Evolutionary conservation across 2,888 invertebrate species (phyloP), one percentile per base, ranked within the genome.

Genomic region (Pandemis corylana): DNA sequence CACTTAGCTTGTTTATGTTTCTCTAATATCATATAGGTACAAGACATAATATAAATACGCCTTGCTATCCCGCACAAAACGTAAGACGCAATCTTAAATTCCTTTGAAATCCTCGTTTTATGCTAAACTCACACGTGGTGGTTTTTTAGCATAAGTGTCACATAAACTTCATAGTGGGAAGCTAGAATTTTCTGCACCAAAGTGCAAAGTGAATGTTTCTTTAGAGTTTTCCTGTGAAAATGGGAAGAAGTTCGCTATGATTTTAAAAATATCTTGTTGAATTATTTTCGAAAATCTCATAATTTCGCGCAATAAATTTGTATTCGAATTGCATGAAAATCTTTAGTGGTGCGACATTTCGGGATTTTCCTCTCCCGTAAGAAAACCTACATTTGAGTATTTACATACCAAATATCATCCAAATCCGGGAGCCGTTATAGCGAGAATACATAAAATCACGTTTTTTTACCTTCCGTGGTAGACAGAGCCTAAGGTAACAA

Each of bases 141-240:
- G 51, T 61, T 69, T 65, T 61, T 74, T 74, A 74, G 65, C 69
- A 74, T 74, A 74, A 74, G 49, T 69, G 73, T 74, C 73, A 65
- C 65, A 74, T 74, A 69, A 74, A 69, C 69, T 74, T 65, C 41
- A 51, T 65, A 74, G 59, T 68, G 56, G 63, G 64, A 68, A 72
- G 44, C 68, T 64, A 51, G 69, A 59, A 69, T 74, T 74, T 74
- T 69, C 73, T 68, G 12, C 7, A 36, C 56, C 46, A 61, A 64
- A 74, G 69, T 69, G 65, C 61, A 69, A 65, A 74, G 73, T 74
- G 73, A 69, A 74, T 69, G 73, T 69, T 69, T 64, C 63, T 59
- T 65, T 64, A 46, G 63, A 56, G 44, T 12, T 12, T 46, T 44
- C 68, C 2, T 41, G 9, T 15, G 53, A 53, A 68, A 68, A 53